Base-by-base conservation (phyloP, 2,797 vertebrate genomes). In the Huso huso region DNA sequence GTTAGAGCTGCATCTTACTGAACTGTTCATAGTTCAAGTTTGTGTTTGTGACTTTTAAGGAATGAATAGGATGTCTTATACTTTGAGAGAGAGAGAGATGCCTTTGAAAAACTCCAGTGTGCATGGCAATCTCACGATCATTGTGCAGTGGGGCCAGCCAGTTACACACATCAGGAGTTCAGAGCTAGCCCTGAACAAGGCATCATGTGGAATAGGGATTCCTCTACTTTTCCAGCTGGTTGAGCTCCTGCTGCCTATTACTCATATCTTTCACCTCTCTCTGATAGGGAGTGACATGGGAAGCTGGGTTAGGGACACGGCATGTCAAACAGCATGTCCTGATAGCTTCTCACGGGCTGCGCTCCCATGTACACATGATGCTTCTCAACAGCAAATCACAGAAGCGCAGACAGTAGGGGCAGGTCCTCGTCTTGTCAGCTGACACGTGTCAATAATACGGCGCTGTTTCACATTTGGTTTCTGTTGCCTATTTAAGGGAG, bases 261-360 rank as follows among this genome's bases (percentile, higher is more conserved):
- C 61, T 72, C 64, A 70, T 57, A 70, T 71, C 65, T 78, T 66
- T 55, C 60, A 68, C 66, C 23, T 8, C 60, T 69, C 61, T 75
- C 59, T 70, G 75, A 77, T 74, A 74, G 74, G 71, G 51, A 64
- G 59, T 62, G 52, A 52, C 51, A 58, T 15, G 10, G 7, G 62
- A 67, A 68, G 57, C 71, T 68, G 65, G 65, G 69, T 70, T 68
- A 60, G 10, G 66, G 51, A 8, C 18, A n/a, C 71, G 62, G 57
- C 2, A 49, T 62, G 72, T 71, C 72, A 60, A 66, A 50, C 63
- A 23, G 66, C 55, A 37, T 66, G 63, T 64, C 7, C 1, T n/a
- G 51, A 66, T 58, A 66, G 8, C 65, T 49, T 63, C 65, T 52
- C 48, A 0, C 8, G 13, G 15, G 64, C 10, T 2, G 8, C 23